Conservation (phyloP, 2,797 vertebrate species). For the Rhincodon typus region DNA sequence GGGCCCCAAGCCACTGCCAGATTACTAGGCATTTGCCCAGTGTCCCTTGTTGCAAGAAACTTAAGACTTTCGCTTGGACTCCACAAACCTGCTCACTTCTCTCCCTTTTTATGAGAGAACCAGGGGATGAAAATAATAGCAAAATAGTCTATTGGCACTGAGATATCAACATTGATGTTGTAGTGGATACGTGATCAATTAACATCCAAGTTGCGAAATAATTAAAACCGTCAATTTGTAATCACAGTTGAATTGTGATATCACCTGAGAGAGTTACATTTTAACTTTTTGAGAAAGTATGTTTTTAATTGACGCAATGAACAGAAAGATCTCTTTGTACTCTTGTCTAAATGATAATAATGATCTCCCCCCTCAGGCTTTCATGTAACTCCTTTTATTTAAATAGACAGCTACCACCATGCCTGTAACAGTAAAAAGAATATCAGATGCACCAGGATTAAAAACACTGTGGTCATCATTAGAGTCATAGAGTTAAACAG, state of each 20-base stretch:
- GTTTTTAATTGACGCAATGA: neutral
- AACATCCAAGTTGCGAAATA: neutral
- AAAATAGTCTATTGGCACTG: neutral
- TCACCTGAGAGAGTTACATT: neutral
- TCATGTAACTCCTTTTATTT: slow-evolving; percentile 27
- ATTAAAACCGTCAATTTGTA: neutral
- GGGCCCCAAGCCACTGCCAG: neutral
- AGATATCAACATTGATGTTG: neutral
- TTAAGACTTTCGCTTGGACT: neutral
- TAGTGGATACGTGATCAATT: neutral
- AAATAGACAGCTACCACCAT: neutral
- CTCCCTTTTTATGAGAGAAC: neutral
- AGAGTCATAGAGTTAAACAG: no score
- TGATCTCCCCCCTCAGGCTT: slow-evolving; percentile 16
- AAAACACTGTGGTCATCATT: neutral
- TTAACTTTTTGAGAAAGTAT: neutral
- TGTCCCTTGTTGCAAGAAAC: neutral
- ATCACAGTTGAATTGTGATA: neutral
- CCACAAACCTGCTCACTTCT: neutral
- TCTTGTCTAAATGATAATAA: slow-evolving; percentile 31
- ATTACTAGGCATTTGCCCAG: neutral
- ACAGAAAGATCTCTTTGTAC: slow-evolving; percentile 29
- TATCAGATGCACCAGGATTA: slow-evolving; percentile 25
- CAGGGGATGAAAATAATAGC: neutral
- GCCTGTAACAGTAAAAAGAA: slow-evolving; percentile 21